Evolutionary conservation across 2,797 vertebrate species (phyloP), one percentile per base, ranked within the genome.

Genomic region (Catostomus latipinnis): DNA sequence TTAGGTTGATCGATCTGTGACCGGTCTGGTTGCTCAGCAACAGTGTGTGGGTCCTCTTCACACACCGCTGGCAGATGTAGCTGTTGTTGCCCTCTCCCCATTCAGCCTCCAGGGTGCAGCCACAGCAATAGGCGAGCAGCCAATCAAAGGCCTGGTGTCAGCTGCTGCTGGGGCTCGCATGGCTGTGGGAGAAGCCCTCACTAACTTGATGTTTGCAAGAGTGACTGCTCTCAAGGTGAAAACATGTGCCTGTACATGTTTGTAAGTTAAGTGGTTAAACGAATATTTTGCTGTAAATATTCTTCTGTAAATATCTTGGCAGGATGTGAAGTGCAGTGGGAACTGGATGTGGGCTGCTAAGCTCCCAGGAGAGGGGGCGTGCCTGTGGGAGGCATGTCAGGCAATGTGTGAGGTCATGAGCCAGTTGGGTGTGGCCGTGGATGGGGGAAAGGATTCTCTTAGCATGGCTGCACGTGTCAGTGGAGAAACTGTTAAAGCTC

Each of bases 261-360:
- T 61, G 14, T 3, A 71, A 6, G 1, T 12, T 50, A 50, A 54
- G 6, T 71, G n/a, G 34, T 34, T 34, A 34, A 34, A 4, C 2
- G 1, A 34, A 34, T 34, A 34, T 34, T 34, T 34, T 4, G 34
- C 34, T 34, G 34, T 34, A 34, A 3, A 34, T 34, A 34, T 34
- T 34, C 34, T 34, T 34, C 34, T 71, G 6, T 70, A 22, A 34
- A 12, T 85, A 14, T 54, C 5, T 72, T 67, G 10, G 58, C 75
- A 98, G 97, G 97, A 98, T 12, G 95, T 98, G 52, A 98, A 98
- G 83, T 98, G 96, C 67, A 98, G 97, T 1, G 97, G 96, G 8
- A 98, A 98, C 92, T 98, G 97, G 97, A 98, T 98, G 97, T 98
- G 97, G 97, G 95, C 96, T 0, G 95, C 96, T 6, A 98, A 97